Percentiles rank a stretch among this genome's conserved stretches.
These are phyloP conservation scores for Nasonia longicornis DNA, from an alignment of 1,140 invertebrate species.

Conservation along the genomic window DNA sequence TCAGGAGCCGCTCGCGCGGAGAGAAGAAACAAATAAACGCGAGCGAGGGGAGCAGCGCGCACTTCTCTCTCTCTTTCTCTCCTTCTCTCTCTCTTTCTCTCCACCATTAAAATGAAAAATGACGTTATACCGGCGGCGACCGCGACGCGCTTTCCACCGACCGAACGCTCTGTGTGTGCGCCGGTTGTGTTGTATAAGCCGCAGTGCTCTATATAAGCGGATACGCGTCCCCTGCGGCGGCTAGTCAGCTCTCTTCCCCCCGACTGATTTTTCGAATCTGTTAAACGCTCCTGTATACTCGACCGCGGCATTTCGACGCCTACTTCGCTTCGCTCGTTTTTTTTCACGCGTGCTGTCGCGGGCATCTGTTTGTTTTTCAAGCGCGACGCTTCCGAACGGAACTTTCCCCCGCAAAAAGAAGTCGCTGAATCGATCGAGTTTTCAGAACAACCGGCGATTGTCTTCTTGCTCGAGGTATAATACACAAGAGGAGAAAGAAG, in stretches of 20 bases:
- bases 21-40: constrained; percentile 60
- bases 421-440: constrained; percentile 38
- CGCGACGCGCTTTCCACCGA: constrained; percentile 37
- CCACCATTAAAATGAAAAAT: constrained; percentile 72
- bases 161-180: not conserved
- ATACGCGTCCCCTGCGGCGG: not conserved
- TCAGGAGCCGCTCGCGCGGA: constrained; percentile 27
- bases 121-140: constrained; percentile 56
- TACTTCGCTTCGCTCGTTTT: constrained; percentile 1
- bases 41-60: constrained; percentile 48
- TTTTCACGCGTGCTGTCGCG: constrained; percentile 41
- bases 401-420: constrained; percentile 47
- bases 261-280: constrained; percentile 69
- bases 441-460: constrained; percentile 32
- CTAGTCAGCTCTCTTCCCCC: constrained; percentile 5
- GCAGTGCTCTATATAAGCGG: constrained; percentile 38
- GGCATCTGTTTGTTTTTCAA: constrained; percentile 26
- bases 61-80: not conserved
- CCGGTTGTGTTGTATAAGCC: not conserved
- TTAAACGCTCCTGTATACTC: constrained; percentile 64
- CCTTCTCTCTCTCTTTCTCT: constrained; percentile 38
- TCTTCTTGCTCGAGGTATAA: not conserved
- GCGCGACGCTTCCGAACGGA: not conserved
- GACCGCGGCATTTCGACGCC: constrained; percentile 57
- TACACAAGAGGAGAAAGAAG: not conserved